Conservation (phyloP, 2,888 invertebrate genomes). For the Itoplectis maculator region DNA sequence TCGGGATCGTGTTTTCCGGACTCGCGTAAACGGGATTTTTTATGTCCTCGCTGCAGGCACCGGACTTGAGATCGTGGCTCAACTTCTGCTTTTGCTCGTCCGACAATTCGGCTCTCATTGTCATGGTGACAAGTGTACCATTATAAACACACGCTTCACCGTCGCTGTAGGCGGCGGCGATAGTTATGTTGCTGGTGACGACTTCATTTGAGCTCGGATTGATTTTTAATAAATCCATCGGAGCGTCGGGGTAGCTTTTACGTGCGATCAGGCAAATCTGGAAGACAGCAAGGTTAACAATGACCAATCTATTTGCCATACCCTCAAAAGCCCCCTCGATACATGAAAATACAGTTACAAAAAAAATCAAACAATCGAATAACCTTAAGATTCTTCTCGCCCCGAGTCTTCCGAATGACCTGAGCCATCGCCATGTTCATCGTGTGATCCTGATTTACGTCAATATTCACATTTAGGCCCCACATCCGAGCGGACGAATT, state of each 20-base stretch:
- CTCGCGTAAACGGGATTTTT: conserved; percentile 72
- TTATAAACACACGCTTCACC: conserved; percentile 79
- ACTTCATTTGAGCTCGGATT: background rate
- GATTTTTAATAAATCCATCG: background rate
- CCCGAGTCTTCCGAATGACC: conserved; percentile 77
- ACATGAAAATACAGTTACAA: too few species aligned
- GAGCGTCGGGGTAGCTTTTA: background rate
- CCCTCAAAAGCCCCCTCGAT: too few species aligned
- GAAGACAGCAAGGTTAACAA: background rate
- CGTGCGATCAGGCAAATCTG: conserved; percentile 8
- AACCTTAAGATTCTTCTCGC: conserved; percentile 80
- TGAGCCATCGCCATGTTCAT: conserved; percentile 76
- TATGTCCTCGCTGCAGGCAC: conserved; percentile 71
- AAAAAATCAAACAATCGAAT: too few species aligned
- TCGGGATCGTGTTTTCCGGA: conserved; percentile 73
- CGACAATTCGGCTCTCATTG: conserved; percentile 78
- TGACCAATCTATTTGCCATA: background rate
- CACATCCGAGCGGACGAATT: conserved; percentile 75
- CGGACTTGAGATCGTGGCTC: conserved; percentile 70
- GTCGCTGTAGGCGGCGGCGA: conserved; percentile 78
- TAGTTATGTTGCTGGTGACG: conserved; percentile 68
- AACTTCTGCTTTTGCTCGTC: conserved; percentile 80
- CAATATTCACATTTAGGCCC: conserved; percentile 77
- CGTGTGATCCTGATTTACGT: conserved; percentile 77
- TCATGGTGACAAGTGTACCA: conserved; percentile 78